Conservation (phyloP, 2,797 vertebrate genomes). For the Decapterus maruadsi region DNA sequence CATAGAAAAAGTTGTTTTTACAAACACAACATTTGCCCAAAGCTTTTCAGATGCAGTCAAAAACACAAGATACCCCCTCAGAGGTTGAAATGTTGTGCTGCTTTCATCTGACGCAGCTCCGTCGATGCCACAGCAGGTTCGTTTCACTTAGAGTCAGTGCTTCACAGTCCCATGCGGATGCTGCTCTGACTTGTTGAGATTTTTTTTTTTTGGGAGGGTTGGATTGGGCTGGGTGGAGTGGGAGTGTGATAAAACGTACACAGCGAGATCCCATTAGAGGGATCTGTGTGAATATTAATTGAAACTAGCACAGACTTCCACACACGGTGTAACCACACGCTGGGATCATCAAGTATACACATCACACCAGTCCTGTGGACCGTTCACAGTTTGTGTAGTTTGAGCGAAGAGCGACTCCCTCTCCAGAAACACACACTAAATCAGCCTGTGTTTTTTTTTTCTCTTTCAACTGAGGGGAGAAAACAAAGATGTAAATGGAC, state of each 20-base stretch:
- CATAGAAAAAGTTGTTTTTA: background rate
- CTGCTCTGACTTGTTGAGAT: slow-evolving; percentile 9
- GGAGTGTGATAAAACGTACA: slow-evolving; percentile 30
- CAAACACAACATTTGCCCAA: slow-evolving; percentile 22
- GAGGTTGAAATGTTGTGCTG: slow-evolving; percentile 31
- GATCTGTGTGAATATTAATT: slow-evolving; percentile 43
- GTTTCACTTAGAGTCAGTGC: slow-evolving; percentile 19
- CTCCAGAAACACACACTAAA: slow-evolving; percentile 13
- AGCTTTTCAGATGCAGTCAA: slow-evolving; percentile 19
- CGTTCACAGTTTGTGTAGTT: background rate
- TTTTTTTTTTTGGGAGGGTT: background rate
- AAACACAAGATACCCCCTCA: slow-evolving; percentile 38
- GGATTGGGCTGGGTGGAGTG: too few relatives aligned
- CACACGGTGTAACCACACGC: slow-evolving; percentile 5
- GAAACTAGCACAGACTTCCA: slow-evolving; percentile 30
- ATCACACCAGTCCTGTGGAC: slow-evolving; percentile 10
- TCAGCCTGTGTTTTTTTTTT: background rate
- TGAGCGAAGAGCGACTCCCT: background rate
- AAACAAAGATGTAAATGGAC: slow-evolving; percentile 53
- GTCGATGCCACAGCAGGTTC: slow-evolving; percentile 29
- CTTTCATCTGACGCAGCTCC: slow-evolving; percentile 46
- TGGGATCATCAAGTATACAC: slow-evolving; percentile 17
- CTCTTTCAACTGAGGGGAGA: background rate
- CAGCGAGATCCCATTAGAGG: slow-evolving; percentile 37
- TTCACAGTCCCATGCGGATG: slow-evolving; percentile 26